phyloP scores from a whole-genome alignment of 2,888 invertebrate species.

The Hypomecis atomaria region DNA sequence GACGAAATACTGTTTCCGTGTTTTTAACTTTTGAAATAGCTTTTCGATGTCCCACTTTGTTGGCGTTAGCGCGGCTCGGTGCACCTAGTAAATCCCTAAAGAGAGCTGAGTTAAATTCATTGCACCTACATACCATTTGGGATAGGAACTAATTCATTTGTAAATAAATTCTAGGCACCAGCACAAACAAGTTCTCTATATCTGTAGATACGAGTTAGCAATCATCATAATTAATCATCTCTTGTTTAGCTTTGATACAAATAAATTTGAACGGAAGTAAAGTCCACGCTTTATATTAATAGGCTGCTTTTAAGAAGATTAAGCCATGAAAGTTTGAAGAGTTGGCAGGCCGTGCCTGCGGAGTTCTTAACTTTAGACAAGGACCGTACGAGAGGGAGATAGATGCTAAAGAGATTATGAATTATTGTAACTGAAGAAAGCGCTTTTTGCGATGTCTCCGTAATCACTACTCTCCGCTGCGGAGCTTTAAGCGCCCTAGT shows the following conservation, averaged over 20 bases:
- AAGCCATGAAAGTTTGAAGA: constrained; percentile 59
- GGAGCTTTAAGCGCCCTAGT: constrained; percentile 38
- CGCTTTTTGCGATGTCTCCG: constrained; percentile 43
- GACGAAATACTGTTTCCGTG: constrained; percentile 51
- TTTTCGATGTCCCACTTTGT: constrained; percentile 66
- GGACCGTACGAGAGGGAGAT: too few species aligned
- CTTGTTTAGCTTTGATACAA: constrained; percentile 39
- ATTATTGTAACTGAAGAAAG: constrained; percentile 55
- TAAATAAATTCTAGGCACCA: not conserved
- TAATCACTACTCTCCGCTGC: constrained; percentile 46
- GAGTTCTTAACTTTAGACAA: constrained; percentile 42
- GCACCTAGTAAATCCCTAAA: constrained; percentile 56
- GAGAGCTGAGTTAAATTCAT: constrained; percentile 48
- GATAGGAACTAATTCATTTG: constrained; percentile 6
- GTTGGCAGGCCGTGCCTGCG: constrained; percentile 47
- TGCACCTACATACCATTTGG: constrained; percentile 2
- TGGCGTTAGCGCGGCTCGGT: constrained; percentile 51
- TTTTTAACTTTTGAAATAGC: constrained; percentile 66
- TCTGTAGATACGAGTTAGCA: too few species aligned
- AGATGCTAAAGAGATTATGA: constrained; percentile 54
- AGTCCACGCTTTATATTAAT: constrained; percentile 56
- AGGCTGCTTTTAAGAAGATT: constrained; percentile 59
- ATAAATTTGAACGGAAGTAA: constrained; percentile 51
- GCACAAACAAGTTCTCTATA: too few species aligned
- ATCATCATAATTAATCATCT: too few species aligned